Conservation (phyloP, 2,797 vertebrate species). For the Hoplostethus atlanticus region DNA sequence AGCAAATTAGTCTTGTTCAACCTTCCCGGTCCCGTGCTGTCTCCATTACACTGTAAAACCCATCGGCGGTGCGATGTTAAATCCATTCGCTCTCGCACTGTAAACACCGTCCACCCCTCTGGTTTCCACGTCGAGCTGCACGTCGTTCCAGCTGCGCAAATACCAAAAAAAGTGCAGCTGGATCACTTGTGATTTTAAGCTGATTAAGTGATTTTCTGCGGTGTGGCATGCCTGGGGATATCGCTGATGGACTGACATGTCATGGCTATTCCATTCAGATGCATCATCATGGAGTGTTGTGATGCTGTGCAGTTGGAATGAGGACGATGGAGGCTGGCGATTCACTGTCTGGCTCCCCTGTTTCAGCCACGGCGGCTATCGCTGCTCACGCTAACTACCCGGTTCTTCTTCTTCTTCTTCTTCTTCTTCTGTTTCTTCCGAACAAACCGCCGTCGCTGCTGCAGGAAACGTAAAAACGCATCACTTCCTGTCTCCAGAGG, state of each 20-base stretch:
- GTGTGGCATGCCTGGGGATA: slow-evolving; percentile 20
- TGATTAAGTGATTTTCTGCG: slow-evolving; percentile 61
- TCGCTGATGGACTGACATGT: slow-evolving; percentile 7
- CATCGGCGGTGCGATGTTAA: slow-evolving; percentile 19
- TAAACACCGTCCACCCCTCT: slow-evolving; percentile 20
- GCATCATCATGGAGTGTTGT: slow-evolving; percentile 28
- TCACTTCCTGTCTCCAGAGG: no score
- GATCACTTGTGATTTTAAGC: slow-evolving; percentile 59
- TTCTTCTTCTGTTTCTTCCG: no score
- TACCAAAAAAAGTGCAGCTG: slow-evolving; percentile 30
- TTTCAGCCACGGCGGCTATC: no score
- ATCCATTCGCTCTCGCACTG: slow-evolving; percentile 33
- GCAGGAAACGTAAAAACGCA: no score
- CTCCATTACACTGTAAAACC: slow-evolving; percentile 43
- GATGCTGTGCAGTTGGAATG: neutral
- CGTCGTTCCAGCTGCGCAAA: slow-evolving; percentile 66
- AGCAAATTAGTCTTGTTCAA: slow-evolving; percentile 60
- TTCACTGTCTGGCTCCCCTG: neutral
- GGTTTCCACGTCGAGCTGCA: slow-evolving; percentile 27
- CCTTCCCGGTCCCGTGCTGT: slow-evolving; percentile 42
- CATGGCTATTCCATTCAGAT: slow-evolving; percentile 9
- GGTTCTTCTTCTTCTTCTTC: no score
- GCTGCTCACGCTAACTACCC: no score
- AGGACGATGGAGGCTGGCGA: neutral
- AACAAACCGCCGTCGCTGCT: no score